Base-by-base conservation (phyloP, 2,797 vertebrate genomes). In the Pachyuromys duprasi region DNA sequence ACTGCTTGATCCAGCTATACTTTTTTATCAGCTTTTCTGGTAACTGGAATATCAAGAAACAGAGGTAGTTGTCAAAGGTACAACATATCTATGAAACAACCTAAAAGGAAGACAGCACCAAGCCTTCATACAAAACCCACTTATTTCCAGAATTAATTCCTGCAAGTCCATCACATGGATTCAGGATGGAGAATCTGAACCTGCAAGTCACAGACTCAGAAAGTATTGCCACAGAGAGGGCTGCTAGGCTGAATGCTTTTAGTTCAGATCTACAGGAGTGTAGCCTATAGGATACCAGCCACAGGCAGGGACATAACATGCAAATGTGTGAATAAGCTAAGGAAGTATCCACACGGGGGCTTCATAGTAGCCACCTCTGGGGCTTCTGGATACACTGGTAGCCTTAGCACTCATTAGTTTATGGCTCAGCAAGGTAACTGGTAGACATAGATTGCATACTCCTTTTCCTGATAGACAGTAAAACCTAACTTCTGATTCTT, bases 1-100 rank as follows among this genome's bases (percentile, higher is more conserved):
- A 99, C 72, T 98, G 98, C 89, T 98, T 98, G 94, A 99, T 99
- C 98, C 99, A 99, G 76, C 98, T 98, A n/a, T 99, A 98, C 93
- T 97, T 98, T 75, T 97, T 98, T 87, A 99, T 98, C 63, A 99
- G 98, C 84, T 98, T 99, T 95, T 99, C 98, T 39, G 99, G 99
- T 96, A 99, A 98, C 99, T 99, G 93, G 36, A 98, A 97, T 91
- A 81, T 90, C 80, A 86, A 97, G 36, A 98, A 97, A 98, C 89
- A 97, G 89, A 94, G 87, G 93, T 3, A 93, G 39, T 39, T 13
- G 45, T 97, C 90, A 97, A 69, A 2, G 31, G 84, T 89, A 45
- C 67, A 63, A 65, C 45, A 79, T 62, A 70, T 18, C 60, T 39
- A 86, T 12, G 13, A 53, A 22, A 81, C 0, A 4, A 75, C 17